Base-by-base conservation (phyloP, 2,888 invertebrate species). In the Apamea crenata region DNA sequence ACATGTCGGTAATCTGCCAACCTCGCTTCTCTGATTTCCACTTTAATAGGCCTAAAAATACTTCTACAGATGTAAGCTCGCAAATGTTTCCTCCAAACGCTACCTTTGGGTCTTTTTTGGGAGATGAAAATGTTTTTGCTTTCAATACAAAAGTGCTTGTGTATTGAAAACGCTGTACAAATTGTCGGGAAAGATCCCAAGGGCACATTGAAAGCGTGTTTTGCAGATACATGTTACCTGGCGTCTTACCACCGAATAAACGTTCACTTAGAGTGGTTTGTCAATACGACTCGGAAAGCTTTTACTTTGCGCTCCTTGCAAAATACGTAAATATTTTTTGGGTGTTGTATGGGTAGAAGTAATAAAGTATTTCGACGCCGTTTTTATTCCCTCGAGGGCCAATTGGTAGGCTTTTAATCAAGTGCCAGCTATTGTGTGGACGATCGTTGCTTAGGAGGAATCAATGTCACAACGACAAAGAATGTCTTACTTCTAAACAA, bases 281-380 rank as follows among this genome's bases (percentile, higher is more conserved):
- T 95, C 95, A 95, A 95, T 93, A 95, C 90, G 86, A 91, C 85
- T 89, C 84, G 86, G 88, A 91, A 91, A 93, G 93, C 92, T 94
- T 94, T 94, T 91, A 93, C 93, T 93, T 91, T 89, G 88, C 79
- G 87, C 86, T 88, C 79, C 89, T 91, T 89, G 87, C 84, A 77
- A 87, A 83, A 85, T 83, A 87, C 72, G 78, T 76, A 82, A 78
- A 77, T 75, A 85, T 84, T 84, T 53, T 84, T 79, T 80, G 40
- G 63, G 63, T 68, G 71, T 81, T 69, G 67, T 76, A 61, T 44
- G 61, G 56, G 56, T 50, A 77, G 63, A 77, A 74, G 61, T 79
- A 79, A 84, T 82, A 76, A 12, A 67, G 71, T 77, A 53, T 69
- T 44, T 73, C 16, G 29, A 50, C 61, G 63, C 16, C n/a, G 66